Conservation (phyloP, 2,113 vertebrate genomes). For the Girardinichthys multiradiatus region DNA sequence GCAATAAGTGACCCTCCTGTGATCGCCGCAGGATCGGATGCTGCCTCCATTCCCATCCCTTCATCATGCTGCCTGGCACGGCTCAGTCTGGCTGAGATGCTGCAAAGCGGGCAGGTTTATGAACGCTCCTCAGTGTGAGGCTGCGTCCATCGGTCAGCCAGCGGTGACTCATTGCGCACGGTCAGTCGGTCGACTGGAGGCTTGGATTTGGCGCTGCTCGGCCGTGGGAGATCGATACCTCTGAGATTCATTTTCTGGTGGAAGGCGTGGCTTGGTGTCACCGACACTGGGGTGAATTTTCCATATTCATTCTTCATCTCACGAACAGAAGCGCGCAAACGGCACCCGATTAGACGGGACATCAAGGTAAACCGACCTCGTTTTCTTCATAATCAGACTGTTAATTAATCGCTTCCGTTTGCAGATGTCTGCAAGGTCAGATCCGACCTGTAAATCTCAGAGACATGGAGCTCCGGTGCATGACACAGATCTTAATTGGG, state of each 20-base stretch:
- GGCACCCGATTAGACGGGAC: slow-evolving; percentile 41
- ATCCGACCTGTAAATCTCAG: slow-evolving; percentile 28
- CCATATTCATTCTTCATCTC: slow-evolving; percentile 60
- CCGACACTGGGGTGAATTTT: slow-evolving; percentile 65
- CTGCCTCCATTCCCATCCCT: slow-evolving; percentile 39
- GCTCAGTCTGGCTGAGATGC: slow-evolving; percentile 28
- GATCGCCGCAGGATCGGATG: slow-evolving; percentile 16
- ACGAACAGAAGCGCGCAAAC: slow-evolving; percentile 58
- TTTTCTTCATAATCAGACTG: slow-evolving; percentile 1
- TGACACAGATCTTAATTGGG: slow-evolving; percentile 52
- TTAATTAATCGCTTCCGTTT: slow-evolving; percentile 23
- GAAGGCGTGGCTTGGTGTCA: slow-evolving; percentile 80
- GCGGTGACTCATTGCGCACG: slow-evolving; percentile 66
- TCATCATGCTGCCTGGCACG: slow-evolving; percentile 46
- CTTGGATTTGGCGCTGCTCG: slow-evolving; percentile 41
- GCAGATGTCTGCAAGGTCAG: slow-evolving; percentile 77
- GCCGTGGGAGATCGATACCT: slow-evolving; percentile 51
- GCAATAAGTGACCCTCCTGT: slow-evolving; percentile 42
- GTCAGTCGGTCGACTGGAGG: slow-evolving; percentile 27
- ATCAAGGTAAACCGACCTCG: slow-evolving; percentile 58
- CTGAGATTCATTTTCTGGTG: slow-evolving; percentile 53
- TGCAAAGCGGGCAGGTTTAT: slow-evolving; percentile 31
- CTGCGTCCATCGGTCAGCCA: slow-evolving; percentile 18
- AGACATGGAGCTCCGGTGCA: slow-evolving; percentile 19
- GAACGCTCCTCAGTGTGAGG: slow-evolving; percentile 7